Evolutionary conservation across 2,797 vertebrate species (phyloP).

Genomic region (Alcedo quadribrachys): DNA sequence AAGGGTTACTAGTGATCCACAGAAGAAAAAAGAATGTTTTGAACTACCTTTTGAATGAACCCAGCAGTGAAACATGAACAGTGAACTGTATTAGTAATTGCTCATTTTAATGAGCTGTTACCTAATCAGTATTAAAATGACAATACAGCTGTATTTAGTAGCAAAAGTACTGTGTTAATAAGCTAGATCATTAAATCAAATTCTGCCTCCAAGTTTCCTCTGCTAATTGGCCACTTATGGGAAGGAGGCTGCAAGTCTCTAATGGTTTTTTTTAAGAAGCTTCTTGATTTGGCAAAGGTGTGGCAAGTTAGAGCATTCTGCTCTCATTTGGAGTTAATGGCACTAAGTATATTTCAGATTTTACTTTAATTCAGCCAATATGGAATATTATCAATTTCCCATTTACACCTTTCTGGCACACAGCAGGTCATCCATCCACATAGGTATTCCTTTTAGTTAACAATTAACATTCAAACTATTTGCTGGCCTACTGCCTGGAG

Average conservation of each 20-base stretch:
- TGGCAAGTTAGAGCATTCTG: not conserved
- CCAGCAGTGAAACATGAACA: not conserved
- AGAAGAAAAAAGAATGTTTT: not conserved
- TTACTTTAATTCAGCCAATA: not conserved
- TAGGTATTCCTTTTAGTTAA: constrained; percentile 16
- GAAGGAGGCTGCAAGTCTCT: not conserved
- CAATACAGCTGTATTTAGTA: not conserved
- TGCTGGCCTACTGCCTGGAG: not conserved
- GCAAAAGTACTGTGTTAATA: not conserved
- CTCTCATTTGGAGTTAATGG: not conserved
- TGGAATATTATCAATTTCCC: not conserved
- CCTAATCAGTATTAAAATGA: not conserved
- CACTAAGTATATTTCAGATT: not conserved
- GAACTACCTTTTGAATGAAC: not conserved
- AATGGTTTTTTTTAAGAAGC: not conserved
- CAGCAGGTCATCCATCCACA: not conserved
- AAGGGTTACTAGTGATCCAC: not conserved
- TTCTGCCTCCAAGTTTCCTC: not conserved
- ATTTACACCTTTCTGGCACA: not conserved
- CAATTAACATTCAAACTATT: constrained; percentile 39
- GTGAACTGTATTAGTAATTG: not conserved
- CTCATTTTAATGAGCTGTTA: not conserved
- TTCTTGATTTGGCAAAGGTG: not conserved
- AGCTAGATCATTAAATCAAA: not conserved
- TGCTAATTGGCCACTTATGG: not conserved